Percentiles rank a stretch among this genome's conserved stretches.
Evolutionary conservation across 2,113 vertebrate genomes (phyloP).

Genomic region (Pyrgilauda ruficollis): DNA sequence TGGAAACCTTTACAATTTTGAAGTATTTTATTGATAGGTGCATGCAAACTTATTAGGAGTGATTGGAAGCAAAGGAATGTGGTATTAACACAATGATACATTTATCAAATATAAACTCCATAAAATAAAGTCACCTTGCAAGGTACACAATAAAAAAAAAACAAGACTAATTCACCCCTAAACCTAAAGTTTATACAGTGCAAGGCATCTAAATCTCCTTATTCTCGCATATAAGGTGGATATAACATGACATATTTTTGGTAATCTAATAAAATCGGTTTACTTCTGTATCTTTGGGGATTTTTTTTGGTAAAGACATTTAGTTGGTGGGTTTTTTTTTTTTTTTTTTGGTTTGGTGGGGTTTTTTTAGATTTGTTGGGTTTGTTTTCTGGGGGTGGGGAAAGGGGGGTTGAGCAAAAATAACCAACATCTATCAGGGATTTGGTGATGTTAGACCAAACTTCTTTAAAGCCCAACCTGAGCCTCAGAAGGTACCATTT

Average conservation of each 20-base stretch:
- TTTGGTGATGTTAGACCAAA: not conserved
- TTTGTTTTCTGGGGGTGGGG: not conserved
- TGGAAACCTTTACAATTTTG: not conserved
- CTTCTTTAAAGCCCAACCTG: not conserved
- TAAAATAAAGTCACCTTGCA: not conserved
- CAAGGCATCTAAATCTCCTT: not conserved
- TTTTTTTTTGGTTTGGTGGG: not conserved
- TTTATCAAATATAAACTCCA: not conserved
- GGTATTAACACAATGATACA: not conserved
- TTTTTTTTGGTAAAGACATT: not conserved
- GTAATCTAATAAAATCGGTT: not conserved
- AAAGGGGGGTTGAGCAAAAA: accelerated
- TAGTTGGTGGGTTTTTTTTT: not conserved
- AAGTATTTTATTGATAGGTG: not conserved
- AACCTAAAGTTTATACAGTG: not conserved
- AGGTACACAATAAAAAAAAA: not conserved
- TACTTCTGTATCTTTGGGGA: not conserved
- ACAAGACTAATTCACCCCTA: not conserved
- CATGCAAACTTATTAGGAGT: not conserved
- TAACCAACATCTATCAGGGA: not conserved
- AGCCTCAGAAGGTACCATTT: not conserved
- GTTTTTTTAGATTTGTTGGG: accelerated
- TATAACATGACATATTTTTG: not conserved
- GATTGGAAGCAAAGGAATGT: not conserved
- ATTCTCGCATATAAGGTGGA: not conserved